Evolutionary conservation across 2,113 vertebrate species (phyloP).

Genomic region (Gadus chalcogrammus): DNA sequence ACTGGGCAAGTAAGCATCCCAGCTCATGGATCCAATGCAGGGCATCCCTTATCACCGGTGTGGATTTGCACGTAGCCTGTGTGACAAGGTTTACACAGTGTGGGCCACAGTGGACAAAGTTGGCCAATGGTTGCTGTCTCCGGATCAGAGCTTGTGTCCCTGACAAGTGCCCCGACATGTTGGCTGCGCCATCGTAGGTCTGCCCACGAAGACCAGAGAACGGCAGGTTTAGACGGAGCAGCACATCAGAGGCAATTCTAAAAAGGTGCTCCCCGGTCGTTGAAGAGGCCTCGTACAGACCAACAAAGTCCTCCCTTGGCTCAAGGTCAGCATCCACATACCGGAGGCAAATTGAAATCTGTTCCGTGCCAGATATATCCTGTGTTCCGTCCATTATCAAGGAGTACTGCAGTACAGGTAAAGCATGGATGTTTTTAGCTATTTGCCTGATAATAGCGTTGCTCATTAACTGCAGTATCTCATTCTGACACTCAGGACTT

Average conservation of each 20-base stretch:
- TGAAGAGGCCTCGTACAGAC: neutral
- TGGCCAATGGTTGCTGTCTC: neutral
- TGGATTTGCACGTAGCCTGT: no score
- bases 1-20: neutral
- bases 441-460: no score
- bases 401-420: neutral
- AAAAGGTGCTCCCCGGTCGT: neutral
- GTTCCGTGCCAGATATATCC: neutral
- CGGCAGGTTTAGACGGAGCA: neutral
- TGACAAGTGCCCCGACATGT: constrained; percentile 2
- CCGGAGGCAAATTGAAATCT: neutral
- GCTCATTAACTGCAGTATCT: no score
- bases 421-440: no score
- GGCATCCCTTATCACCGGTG: neutral
- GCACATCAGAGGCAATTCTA: neutral
- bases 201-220: constrained; percentile 1
- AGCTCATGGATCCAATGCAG: neutral
- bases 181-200: constrained; percentile 10
- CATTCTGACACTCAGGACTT: no score
- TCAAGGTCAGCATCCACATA: neutral
- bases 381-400: constrained; percentile 1
- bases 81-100: constrained; percentile 1
- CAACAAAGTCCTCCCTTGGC: neutral
- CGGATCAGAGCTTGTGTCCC: neutral
- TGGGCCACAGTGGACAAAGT: constrained; percentile 4